Base-by-base conservation (phyloP, 2,888 invertebrate species). In the Helicoverpa assulta region DNA sequence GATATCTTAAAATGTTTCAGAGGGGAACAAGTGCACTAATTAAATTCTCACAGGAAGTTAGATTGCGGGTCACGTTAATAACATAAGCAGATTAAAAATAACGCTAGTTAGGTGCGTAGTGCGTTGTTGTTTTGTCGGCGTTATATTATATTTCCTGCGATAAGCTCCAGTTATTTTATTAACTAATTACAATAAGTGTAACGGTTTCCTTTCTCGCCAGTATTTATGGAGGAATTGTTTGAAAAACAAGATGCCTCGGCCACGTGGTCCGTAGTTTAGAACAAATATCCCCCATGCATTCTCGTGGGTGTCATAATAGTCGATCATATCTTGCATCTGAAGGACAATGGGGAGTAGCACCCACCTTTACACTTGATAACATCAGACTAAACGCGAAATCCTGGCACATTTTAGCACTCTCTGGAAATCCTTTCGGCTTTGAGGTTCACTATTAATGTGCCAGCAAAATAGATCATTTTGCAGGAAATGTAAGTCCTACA, bases 111-210 rank as follows among this genome's bases (percentile, higher is more conserved):
- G 76, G 74, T 73, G 67, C 57, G 70, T 79, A 75, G 74, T 73
- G 67, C 59, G 70, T 78, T 82, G 77, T 81, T 85, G 76, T 82
- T 81, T 77, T 77, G 81, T 78, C 72, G 77, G 67, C 61, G 67
- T 67, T 53, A 53, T 26, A 53, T 43, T 73, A 77, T 75, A 82
- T 82, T 86, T 88, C 88, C 88, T 86, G 86, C 80, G 88, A 86
- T 86, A 87, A 85, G 78, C 78, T 76, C 63, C 59, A 70, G 68
- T 73, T 78, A 53, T 61, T 80, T 67, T 74, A 70, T 82, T 72
- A 69, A 80, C 71, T 76, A 71, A 75, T 77, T 77, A 73, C 71
- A 77, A 73, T 71, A 58, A 73, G 60, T 73, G 37, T 80, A 73
- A 81, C 78, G 76, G 75, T 79, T 81, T 84, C 75, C 78, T 76